These are phyloP conservation scores for Achroia grisella DNA, from an alignment of 1,140 invertebrate species.

Conservation along the genomic window DNA sequence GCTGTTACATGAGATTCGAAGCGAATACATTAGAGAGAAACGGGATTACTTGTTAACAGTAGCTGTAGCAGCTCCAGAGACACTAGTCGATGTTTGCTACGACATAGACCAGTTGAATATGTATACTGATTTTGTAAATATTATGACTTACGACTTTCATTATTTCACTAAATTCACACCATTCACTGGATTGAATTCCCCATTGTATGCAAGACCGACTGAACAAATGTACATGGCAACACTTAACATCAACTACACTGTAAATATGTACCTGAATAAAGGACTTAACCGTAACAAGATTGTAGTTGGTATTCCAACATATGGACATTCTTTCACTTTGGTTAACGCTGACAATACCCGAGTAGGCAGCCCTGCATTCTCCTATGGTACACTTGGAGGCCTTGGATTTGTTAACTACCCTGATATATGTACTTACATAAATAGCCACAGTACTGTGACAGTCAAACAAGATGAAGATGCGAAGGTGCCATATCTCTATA, in stretches of 20 bases:
- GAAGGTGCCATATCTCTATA: slow-evolving; percentile 86
- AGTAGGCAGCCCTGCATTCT: slow-evolving; percentile 81
- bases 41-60: slow-evolving; percentile 78
- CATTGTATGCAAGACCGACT: slow-evolving; percentile 76
- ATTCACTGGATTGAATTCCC: slow-evolving; percentile 88
- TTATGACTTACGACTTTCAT: slow-evolving; percentile 95
- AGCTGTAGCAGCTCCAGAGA: slow-evolving; percentile 83
- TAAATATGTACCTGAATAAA: slow-evolving; percentile 84
- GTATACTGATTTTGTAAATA: slow-evolving; percentile 89
- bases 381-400: slow-evolving; percentile 78
- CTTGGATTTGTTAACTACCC: slow-evolving; percentile 83
- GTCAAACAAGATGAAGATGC: slow-evolving; percentile 79
- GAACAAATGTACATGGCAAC: slow-evolving; percentile 81
- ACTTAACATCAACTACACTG: slow-evolving; percentile 89
- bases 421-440: slow-evolving; percentile 80
- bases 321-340: slow-evolving; percentile 87
- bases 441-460: slow-evolving; percentile 35
- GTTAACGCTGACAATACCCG: slow-evolving; percentile 79
- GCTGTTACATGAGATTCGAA: slow-evolving; percentile 80
- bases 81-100: slow-evolving; percentile 84
- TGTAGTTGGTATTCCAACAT: slow-evolving; percentile 91
- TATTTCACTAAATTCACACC: slow-evolving; percentile 84
- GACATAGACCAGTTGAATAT: slow-evolving; percentile 83
- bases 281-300: slow-evolving; percentile 90
- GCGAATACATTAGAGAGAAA: slow-evolving; percentile 76